Evolutionary conservation across 1,140 invertebrate genomes (phyloP).

Genomic region (Drosophila suzukii): DNA sequence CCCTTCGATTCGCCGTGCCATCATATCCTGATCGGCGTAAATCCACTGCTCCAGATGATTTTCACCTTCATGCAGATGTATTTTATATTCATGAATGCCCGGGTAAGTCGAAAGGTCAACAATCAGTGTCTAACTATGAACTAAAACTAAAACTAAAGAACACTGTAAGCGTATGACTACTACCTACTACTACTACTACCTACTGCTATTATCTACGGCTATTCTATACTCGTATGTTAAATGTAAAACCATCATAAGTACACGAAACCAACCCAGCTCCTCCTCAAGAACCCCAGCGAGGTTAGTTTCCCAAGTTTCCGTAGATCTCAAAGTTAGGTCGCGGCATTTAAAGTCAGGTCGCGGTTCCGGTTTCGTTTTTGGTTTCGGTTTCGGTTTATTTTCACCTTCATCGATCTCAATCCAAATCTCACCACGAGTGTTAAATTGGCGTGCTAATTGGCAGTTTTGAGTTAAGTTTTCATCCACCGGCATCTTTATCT

Average conservation of each 20-base stretch:
- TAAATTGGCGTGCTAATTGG: constrained; percentile 73
- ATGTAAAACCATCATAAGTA: constrained; percentile 60
- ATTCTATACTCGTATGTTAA: constrained; percentile 59
- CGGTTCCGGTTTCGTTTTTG: constrained; percentile 11
- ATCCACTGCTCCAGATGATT: constrained; percentile 96
- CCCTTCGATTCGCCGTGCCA: constrained; percentile 95
- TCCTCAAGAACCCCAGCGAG: constrained; percentile 42
- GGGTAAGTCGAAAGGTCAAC: constrained; percentile 88
- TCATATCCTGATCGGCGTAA: constrained; percentile 94
- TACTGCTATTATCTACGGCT: constrained; percentile 42
- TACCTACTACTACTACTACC: constrained; percentile 41
- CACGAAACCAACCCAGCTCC: constrained; percentile 39
- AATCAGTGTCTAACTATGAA: constrained; percentile 17
- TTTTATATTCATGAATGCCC: constrained; percentile 99
- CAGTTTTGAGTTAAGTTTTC: constrained; percentile 59
- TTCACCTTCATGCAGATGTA: constrained; percentile 99
- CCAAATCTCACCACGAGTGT: constrained; percentile 30
- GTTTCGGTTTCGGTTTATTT: neutral
- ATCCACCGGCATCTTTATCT: constrained; percentile 53
- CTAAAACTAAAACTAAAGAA: constrained; percentile 42
- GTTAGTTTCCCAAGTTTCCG: constrained; percentile 49
- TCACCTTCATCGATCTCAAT: constrained; percentile 23
- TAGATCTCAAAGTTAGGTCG: constrained; percentile 15
- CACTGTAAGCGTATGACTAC: constrained; percentile 69
- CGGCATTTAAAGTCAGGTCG: constrained; percentile 20